Conservation (phyloP, 2,113 vertebrate genomes). For the Hystrix brachyura region DNA sequence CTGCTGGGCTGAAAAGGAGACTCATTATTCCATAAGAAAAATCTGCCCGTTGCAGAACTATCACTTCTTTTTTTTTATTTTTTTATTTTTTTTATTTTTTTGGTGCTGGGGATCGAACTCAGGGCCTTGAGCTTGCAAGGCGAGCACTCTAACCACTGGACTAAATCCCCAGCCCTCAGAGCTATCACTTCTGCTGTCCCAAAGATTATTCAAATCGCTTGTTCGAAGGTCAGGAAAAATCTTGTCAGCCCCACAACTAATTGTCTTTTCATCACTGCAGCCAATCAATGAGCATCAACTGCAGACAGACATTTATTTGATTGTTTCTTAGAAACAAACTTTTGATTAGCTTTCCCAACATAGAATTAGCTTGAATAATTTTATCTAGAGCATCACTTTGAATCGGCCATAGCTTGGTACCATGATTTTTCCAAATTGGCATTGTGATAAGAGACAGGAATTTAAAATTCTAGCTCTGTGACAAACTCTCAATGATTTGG, state of each 20-base stretch:
- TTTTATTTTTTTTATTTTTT: no score
- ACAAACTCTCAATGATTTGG: neutral
- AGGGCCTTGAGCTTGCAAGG: no score
- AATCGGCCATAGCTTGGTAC: neutral
- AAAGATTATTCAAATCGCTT: neutral
- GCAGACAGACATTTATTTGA: neutral
- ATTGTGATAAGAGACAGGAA: neutral
- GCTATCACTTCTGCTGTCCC: neutral
- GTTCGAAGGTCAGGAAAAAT: neutral
- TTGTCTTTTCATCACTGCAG: neutral
- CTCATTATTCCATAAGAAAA: conserved; percentile 19
- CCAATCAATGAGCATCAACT: neutral
- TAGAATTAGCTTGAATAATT: conserved; percentile 22
- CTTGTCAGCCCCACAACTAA: neutral
- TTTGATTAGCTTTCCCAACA: neutral
- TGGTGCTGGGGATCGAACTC: no score
- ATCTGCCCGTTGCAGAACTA: neutral
- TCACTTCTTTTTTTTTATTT: neutral
- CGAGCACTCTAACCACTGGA: no score
- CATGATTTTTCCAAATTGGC: neutral
- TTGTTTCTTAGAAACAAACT: neutral
- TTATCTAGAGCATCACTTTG: neutral
- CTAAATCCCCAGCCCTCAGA: neutral
- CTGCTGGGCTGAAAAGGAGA: neutral
- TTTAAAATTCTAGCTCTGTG: conserved; percentile 5